Conservation (phyloP, 2,797 vertebrate species). For the Siniperca obscura region DNA sequence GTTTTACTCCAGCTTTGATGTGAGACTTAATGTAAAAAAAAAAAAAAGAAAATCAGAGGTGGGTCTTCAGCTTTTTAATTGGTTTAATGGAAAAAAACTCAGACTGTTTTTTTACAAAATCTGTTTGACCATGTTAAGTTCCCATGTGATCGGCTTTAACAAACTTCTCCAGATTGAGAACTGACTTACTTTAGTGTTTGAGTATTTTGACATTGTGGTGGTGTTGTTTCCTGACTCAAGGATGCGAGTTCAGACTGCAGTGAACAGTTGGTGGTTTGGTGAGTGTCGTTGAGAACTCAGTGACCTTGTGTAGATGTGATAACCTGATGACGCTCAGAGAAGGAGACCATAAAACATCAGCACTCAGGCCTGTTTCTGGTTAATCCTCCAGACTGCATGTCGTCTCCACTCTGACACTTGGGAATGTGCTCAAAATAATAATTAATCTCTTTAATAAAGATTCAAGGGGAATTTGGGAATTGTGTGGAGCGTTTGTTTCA, state of each 20-base stretch:
- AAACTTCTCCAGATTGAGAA: background rate
- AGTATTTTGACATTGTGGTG: background rate
- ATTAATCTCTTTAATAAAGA: background rate
- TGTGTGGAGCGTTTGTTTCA: background rate
- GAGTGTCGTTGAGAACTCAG: slow-evolving; percentile 3
- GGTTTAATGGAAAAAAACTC: no score
- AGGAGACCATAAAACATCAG: background rate
- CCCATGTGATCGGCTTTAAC: background rate
- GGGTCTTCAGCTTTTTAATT: background rate
- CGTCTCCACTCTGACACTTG: background rate
- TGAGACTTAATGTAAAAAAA: no score
- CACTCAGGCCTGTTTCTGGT: background rate
- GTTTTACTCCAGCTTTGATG: no score
- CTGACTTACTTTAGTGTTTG: background rate
- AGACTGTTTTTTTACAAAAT: no score
- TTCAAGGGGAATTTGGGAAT: background rate
- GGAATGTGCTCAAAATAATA: slow-evolving; percentile 9
- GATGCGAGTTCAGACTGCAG: background rate
- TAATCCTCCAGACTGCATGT: slow-evolving; percentile 1
- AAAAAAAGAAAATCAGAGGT: no score
- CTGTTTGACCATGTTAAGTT: background rate
- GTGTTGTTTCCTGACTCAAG: background rate
- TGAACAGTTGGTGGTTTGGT: no score
- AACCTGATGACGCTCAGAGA: background rate
- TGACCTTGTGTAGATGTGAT: slow-evolving; percentile 24